Conservation (phyloP, 2,797 vertebrate genomes). For the Psittacula echo region DNA sequence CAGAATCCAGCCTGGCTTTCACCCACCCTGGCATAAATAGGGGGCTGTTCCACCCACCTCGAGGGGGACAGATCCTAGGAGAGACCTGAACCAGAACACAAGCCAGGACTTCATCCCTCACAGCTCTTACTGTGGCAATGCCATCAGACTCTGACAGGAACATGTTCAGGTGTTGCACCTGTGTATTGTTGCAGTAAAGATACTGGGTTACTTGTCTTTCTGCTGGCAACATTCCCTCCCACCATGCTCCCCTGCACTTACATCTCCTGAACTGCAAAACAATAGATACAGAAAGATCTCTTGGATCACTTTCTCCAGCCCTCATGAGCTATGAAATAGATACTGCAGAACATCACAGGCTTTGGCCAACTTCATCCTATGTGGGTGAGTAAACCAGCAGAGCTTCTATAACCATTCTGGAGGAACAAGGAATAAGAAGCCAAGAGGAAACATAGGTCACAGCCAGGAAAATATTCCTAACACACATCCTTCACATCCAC, state of each 20-base stretch:
- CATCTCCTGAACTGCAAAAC: neutral
- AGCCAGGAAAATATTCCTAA: neutral
- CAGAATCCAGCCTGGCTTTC: neutral
- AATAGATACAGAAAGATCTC: neutral
- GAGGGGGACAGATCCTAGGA: neutral
- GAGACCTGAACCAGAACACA: neutral
- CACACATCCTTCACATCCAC: rapidly evolving
- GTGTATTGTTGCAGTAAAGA: neutral
- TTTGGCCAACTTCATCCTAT: neutral
- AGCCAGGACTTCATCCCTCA: rapidly evolving
- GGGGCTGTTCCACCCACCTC: rapidly evolving
- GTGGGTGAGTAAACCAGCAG: rapidly evolving
- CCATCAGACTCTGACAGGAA: neutral
- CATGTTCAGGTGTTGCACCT: neutral
- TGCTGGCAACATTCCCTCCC: neutral
- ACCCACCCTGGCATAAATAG: rapidly evolving
- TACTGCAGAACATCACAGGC: neutral
- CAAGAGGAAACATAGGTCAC: neutral
- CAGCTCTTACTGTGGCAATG: neutral
- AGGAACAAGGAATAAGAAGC: neutral
- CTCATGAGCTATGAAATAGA: neutral
- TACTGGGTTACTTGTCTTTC: neutral
- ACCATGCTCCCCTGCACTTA: neutral
- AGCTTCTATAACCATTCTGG: neutral
- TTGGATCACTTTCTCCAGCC: neutral